phyloP scores from a whole-genome alignment of 2,888 invertebrate genomes.

The Andricus quercusramuli region DNA sequence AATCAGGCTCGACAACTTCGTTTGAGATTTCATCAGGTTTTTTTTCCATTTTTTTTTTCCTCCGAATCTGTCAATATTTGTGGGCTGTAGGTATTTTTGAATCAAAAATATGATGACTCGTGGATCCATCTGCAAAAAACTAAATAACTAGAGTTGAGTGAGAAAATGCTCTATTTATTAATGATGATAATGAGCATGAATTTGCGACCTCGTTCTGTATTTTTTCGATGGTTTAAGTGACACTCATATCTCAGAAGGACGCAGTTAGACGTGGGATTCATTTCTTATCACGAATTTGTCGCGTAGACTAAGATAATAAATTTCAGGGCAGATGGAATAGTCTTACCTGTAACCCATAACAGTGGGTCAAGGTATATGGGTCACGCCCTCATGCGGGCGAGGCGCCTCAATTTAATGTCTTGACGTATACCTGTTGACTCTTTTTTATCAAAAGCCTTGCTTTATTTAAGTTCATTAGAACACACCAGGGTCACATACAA shows the following conservation, averaged over 20 bases:
- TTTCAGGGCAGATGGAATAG: conserved; percentile 37
- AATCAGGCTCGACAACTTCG: too few species aligned
- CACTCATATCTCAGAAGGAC: conserved; percentile 47
- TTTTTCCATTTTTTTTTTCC: too few species aligned
- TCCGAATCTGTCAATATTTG: too few species aligned
- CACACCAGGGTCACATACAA: conserved; percentile 63
- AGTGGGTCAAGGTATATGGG: conserved; percentile 78
- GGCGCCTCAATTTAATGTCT: conserved; percentile 66
- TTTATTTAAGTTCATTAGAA: conserved; percentile 61
- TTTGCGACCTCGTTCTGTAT: conserved; percentile 16
- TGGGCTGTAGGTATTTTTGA: too few species aligned
- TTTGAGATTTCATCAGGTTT: too few species aligned
- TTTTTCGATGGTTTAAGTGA: conserved; percentile 22
- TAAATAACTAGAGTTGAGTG: neutral
- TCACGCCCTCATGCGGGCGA: conserved; percentile 77
- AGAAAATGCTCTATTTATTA: neutral
- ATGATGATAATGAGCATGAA: conserved; percentile 7
- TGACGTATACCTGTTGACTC: conserved; percentile 64
- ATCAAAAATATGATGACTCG: neutral
- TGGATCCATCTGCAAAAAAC: neutral
- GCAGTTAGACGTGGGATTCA: conserved; percentile 36
- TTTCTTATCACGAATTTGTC: conserved; percentile 26
- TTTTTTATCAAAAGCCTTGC: conserved; percentile 73
- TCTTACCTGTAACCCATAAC: conserved; percentile 69
- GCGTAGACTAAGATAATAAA: conserved; percentile 34